These are phyloP conservation scores for Neolamprologus cancellatus DNA, from an alignment of 2,113 vertebrate genomes.

Conservation along the genomic window DNA sequence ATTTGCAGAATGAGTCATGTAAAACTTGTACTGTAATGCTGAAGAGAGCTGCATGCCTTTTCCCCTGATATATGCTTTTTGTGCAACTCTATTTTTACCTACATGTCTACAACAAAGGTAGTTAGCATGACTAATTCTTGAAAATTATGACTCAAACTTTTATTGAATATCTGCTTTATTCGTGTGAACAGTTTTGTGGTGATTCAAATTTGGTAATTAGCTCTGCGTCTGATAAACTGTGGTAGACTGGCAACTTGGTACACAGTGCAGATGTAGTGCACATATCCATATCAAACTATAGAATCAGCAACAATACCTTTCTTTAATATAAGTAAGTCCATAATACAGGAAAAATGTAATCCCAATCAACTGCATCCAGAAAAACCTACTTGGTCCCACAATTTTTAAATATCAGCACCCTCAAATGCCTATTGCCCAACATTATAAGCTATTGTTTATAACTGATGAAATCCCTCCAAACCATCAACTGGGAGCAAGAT, in stretches of 20 bases:
- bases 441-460: background rate
- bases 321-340: background rate
- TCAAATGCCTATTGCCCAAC: background rate
- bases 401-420: background rate
- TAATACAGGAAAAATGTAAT: background rate
- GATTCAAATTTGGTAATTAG: background rate
- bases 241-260: background rate
- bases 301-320: background rate
- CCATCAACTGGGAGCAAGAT: background rate
- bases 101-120: background rate
- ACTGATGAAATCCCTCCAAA: background rate
- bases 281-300: background rate
- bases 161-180: background rate
- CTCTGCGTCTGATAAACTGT: background rate
- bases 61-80: background rate
- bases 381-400: background rate
- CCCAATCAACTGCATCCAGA: background rate
- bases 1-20: background rate
- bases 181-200: background rate
- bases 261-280: background rate
- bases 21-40: background rate
- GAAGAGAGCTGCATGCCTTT: background rate
- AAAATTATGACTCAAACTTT: background rate
- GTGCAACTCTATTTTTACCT: background rate
- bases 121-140: background rate